Conservation (phyloP, 2,888 invertebrate genomes). For the Helleia helle region DNA sequence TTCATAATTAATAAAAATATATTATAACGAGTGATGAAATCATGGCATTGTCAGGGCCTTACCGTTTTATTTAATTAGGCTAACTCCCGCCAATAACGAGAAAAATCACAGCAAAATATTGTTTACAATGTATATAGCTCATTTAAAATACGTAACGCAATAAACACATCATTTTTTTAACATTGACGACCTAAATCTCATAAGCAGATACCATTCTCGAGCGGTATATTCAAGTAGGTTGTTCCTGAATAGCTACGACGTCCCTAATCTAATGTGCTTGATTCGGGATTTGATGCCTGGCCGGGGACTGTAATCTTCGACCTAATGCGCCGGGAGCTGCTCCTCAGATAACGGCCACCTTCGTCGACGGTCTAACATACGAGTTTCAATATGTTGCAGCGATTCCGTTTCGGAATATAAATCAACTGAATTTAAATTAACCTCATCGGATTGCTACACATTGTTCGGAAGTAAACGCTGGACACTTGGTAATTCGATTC, state of each 20-base stretch:
- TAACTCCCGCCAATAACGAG: too few relatives aligned
- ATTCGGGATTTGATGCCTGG: conserved; percentile 30
- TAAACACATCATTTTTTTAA: too few relatives aligned
- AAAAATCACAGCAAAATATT: too few relatives aligned
- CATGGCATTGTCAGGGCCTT: too few relatives aligned
- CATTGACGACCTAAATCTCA: conserved; percentile 14
- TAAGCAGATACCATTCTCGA: conserved; percentile 17
- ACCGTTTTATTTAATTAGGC: too few relatives aligned
- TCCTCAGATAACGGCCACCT: conserved; percentile 30
- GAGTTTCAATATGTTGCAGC: conserved; percentile 31
- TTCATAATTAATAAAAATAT: too few relatives aligned
- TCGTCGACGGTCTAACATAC: conserved; percentile 32
- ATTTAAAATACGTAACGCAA: too few relatives aligned
- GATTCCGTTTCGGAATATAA: conserved; percentile 34
- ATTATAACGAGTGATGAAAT: too few relatives aligned
- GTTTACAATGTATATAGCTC: too few relatives aligned
- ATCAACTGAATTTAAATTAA: conserved; percentile 27
- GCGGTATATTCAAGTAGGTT: conserved; percentile 36
- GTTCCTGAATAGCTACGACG: conserved; percentile 46
- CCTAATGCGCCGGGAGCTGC: conserved; percentile 30
- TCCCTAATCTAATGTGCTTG: conserved; percentile 56
- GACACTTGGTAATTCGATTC: conserved; percentile 26
- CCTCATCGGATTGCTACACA: conserved; percentile 16
- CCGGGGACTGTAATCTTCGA: conserved; percentile 42
- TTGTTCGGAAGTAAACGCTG: conserved; percentile 20